Base-by-base conservation (phyloP, 2,113 vertebrate species). In the Stigmatopora argus region DNA sequence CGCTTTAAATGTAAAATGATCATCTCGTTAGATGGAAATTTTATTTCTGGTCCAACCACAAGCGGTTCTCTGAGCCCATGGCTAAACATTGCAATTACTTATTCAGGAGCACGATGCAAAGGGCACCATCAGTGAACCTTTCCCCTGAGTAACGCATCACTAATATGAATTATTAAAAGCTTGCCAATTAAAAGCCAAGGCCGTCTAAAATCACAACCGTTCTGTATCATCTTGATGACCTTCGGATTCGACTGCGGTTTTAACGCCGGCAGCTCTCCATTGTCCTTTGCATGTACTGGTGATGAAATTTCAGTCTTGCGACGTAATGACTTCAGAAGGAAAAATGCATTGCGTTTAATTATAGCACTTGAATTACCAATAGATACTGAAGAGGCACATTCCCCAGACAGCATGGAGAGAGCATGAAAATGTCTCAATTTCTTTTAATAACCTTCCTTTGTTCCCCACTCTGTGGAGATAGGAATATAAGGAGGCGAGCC, bases 91-190 rank as follows among this genome's bases (percentile, higher is more conserved):
- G 65, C 9, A 52, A 78, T 77, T 35, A 70, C 80, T 77, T 73
- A 78, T 76, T 58, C 69, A 31, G 46, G 8, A 18, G 26, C 57
- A 51, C 23, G 62, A 72, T 41, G 49, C 45, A 71, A 67, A 79
- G 66, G 70, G 63, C 79, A 77, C 47, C 51, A 15, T 44, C 63
- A 53, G 53, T 65, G 71, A 66, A 77, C 49, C 62, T 65, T 72
- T 73, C 45, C 56, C 62, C 59, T 26, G 44, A 76, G 56, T 73
- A 78, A 60, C 60, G 63, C 62, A 74, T 80, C 74, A 75, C 68
- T 66, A 69, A 81, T 47, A 77, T 80, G 67, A 76, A 82, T 85
- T 71, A 81, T 79, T 85, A 53, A 79, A 75, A 73, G 72, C 57
- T 51, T 67, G 49, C 45, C 74, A 73, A 74, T 78, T 80, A 77